Base-by-base conservation (phyloP, 1,140 invertebrate genomes). In the Maconellicoccus hirsutus region DNA sequence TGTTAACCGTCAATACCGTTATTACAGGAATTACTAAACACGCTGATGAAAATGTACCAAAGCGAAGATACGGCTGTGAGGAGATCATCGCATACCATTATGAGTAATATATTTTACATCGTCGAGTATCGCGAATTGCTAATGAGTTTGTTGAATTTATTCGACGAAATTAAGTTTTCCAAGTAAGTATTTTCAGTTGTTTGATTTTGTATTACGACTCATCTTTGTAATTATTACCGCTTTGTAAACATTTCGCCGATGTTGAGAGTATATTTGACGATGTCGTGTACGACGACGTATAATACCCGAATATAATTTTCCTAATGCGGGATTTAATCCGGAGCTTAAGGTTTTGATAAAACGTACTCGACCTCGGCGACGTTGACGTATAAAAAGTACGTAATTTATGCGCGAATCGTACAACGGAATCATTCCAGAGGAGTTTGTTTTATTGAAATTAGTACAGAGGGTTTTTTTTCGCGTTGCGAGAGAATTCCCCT, bases 71-170 rank as follows among this genome's bases (percentile, higher is more conserved):
- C 81, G 61, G 80, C 80, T 29, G 86, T 94, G n/a, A 82, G 83
- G 72, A 86, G 89, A 27, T 88, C 90, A 0, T 85, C 90, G 63
- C 88, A 87, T 81, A 88, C 94, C 71, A 88, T 98, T 73, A 93
- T 96, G 80, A 90, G 89, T 78, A 92, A 93, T 81, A 86, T 98
- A 73, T 97, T 97, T 80, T 97, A 98, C 79, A 88, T 95, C 12
- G 82, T 92, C 72, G 96, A 98, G 80, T 98, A 97, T 81, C 84
- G 95, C 73, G 95, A 98, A 79, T 87, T 96, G 75, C 86, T 95
- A 76, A 79, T 95, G 27, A 84, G 93, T 70, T 80, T 97, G 73
- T 81, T 90, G 33, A 73, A 76, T 42, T 87, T 86, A 74, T 98
- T 88, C 81, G 88, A 96, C 79, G 88, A 93, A 77, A 80, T 84